These are phyloP conservation scores for Folsomia manolachei DNA, from an alignment of 2,888 invertebrate genomes.

Conservation along the genomic window DNA sequence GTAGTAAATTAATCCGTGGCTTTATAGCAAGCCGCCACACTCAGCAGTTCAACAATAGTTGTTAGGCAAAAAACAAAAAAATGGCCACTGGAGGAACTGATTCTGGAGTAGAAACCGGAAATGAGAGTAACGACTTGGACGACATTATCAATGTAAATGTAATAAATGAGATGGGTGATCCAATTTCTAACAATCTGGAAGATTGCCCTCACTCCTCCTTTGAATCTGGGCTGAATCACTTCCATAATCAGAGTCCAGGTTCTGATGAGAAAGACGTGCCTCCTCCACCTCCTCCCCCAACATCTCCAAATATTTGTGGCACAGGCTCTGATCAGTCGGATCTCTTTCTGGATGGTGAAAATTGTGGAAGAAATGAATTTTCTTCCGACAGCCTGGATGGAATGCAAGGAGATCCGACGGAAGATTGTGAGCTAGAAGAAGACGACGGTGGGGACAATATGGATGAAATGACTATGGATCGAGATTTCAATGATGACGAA, in stretches of 20 bases:
- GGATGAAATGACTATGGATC: slow-evolving; percentile 14
- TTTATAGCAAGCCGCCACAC: too few species aligned
- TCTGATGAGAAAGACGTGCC: slow-evolving; percentile 34
- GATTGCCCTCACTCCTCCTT: slow-evolving; percentile 34
- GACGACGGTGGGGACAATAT: slow-evolving; percentile 29
- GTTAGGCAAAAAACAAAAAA: too few species aligned
- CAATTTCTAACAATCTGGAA: slow-evolving; percentile 29
- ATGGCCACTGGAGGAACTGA: slow-evolving; percentile 54
- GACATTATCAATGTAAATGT: slow-evolving; percentile 37
- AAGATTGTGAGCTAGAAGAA: slow-evolving; percentile 25
- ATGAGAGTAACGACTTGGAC: slow-evolving; percentile 64
- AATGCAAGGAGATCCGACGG: slow-evolving; percentile 27
- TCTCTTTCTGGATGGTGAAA: slow-evolving; percentile 15
- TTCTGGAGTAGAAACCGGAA: slow-evolving; percentile 71
- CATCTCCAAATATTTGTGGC: slow-evolving; percentile 43
- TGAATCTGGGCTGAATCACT: slow-evolving; percentile 24
- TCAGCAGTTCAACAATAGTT: too few species aligned
- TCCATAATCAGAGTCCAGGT: slow-evolving; percentile 9
- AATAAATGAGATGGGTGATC: slow-evolving; percentile 35
- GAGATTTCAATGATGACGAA: slow-evolving; percentile 37
- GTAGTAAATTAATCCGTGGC: too few species aligned
- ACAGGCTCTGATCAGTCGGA: slow-evolving; percentile 18
- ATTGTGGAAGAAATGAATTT: slow-evolving; percentile 26
- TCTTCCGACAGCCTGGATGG: slow-evolving; percentile 36
- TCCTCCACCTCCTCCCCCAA: slow-evolving; percentile 49